A percentile compares a stretch with the other conserved stretches of the same genome.
phyloP scores from a whole-genome alignment of 2,797 vertebrate genomes.

The Eulemur mongoz region DNA sequence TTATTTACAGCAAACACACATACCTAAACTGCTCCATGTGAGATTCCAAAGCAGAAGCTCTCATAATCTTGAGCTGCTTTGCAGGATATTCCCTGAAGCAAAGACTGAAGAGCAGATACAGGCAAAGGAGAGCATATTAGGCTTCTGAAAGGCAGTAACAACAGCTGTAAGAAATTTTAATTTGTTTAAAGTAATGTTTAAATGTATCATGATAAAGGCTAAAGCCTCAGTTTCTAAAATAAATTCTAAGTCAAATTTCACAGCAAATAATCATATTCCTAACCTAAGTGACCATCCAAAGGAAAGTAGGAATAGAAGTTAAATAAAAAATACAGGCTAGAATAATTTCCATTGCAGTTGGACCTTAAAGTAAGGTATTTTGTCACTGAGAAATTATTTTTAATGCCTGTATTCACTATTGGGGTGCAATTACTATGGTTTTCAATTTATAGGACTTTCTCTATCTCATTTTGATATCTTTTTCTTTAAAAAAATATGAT shows the following conservation, averaged over 20 bases:
- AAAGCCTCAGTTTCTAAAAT: neutral
- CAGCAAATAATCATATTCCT: neutral
- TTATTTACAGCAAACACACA: slow-evolving; percentile 60
- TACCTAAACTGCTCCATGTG: slow-evolving; percentile 18
- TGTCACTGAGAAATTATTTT: neutral
- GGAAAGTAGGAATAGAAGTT: slow-evolving; percentile 25
- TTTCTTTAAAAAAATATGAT: neutral
- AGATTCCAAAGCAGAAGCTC: slow-evolving; percentile 59
- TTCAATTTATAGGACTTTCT: neutral
- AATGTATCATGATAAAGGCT: neutral
- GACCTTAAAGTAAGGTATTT: neutral
- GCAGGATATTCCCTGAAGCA: slow-evolving; percentile 9
- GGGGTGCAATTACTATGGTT: neutral
- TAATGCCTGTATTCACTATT: neutral
- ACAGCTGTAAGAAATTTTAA: slow-evolving; percentile 44
- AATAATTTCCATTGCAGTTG: neutral
- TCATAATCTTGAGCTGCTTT: neutral
- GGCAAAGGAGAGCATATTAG: neutral
- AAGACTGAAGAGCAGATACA: neutral
- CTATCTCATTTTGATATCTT: neutral
- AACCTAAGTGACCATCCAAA: neutral
- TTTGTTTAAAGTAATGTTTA: slow-evolving; percentile 42
- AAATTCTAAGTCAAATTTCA: neutral
- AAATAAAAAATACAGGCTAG: neutral
- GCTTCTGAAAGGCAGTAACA: neutral